phyloP scores from a whole-genome alignment of 2,888 invertebrate species.

The Timandra comae region DNA sequence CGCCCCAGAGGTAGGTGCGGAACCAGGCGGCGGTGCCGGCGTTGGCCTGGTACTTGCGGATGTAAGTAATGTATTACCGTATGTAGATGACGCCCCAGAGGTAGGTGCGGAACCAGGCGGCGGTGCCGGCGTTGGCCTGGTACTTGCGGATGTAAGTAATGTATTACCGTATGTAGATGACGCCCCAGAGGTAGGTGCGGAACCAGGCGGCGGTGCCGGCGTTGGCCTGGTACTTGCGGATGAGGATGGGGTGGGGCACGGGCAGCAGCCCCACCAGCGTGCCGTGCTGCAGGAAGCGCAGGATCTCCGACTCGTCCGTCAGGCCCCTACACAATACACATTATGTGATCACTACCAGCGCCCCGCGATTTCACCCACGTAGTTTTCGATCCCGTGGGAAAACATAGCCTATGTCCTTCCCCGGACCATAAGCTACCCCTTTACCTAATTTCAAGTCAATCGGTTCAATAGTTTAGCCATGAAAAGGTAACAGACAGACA shows the following conservation, averaged over 20 bases:
- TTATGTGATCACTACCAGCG: too few relatives aligned
- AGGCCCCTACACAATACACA: conserved; percentile 84
- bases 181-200: conserved; percentile 99
- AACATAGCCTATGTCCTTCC: too few relatives aligned
- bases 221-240: conserved; percentile 99
- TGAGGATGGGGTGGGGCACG: conserved; percentile 99
- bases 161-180: conserved; percentile 84
- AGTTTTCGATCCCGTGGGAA: too few relatives aligned
- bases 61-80: too few relatives aligned
- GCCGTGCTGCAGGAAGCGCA: conserved; percentile 99
- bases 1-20: conserved; percentile 98
- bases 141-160: conserved; percentile 83
- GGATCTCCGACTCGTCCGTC: conserved; percentile 99
- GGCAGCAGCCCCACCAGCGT: conserved; percentile 97
- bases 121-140: conserved; percentile 98
- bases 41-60: conserved; percentile 97
- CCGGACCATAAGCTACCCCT: too few relatives aligned
- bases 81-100: too few relatives aligned
- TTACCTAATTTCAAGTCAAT: too few relatives aligned
- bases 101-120: conserved; percentile 95
- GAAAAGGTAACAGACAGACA: too few relatives aligned
- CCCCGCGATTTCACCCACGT: too few relatives aligned
- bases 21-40: conserved; percentile 95
- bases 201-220: conserved; percentile 99
- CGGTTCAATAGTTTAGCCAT: too few relatives aligned